Percentiles rank a stretch among this genome's conserved stretches.
These are phyloP conservation scores for Zaprionus inermis DNA, from an alignment of 1,140 invertebrate species.

Conservation along the genomic window DNA sequence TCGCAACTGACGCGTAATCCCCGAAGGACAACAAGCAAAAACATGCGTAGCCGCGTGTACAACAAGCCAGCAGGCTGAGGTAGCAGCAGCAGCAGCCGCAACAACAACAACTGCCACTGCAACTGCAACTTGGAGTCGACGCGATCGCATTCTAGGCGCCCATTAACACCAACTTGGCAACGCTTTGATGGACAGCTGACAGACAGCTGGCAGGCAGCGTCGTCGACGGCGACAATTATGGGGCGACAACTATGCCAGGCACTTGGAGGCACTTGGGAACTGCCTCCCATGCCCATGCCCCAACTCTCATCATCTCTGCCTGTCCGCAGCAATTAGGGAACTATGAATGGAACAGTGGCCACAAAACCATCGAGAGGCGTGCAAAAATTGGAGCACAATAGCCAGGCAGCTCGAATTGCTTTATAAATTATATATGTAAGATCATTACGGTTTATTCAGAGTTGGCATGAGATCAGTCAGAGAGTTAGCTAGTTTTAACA, in stretches of 20 bases:
- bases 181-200: conserved; percentile 80
- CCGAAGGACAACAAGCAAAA: conserved; percentile 81
- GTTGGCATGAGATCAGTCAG: too few relatives aligned
- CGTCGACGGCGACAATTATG: conserved; percentile 68
- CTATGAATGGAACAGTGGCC: conserved; percentile 67
- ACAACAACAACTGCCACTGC: conserved; percentile 6
- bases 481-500: too few relatives aligned
- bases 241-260: conserved; percentile 79
- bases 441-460: too few relatives aligned
- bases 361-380: conserved; percentile 10
- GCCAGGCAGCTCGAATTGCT: background rate
- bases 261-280: conserved; percentile 55
- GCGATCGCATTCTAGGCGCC: conserved; percentile 74
- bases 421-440: too few relatives aligned
- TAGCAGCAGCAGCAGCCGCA: conserved; percentile 3
- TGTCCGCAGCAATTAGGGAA: conserved; percentile 21
- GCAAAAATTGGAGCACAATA: background rate
- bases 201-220: conserved; percentile 71
- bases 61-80: conserved; percentile 40
- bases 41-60: conserved; percentile 74
- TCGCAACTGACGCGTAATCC: conserved; percentile 77
- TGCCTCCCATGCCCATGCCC: background rate
- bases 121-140: conserved; percentile 9
- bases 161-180: conserved; percentile 80
- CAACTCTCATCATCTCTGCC: background rate